A percentile compares a stretch with the other conserved stretches of the same genome.
Conservation (phyloP, 64 coral and sea anemone genomes). For the Catalaphyllia jardinei region DNA sequence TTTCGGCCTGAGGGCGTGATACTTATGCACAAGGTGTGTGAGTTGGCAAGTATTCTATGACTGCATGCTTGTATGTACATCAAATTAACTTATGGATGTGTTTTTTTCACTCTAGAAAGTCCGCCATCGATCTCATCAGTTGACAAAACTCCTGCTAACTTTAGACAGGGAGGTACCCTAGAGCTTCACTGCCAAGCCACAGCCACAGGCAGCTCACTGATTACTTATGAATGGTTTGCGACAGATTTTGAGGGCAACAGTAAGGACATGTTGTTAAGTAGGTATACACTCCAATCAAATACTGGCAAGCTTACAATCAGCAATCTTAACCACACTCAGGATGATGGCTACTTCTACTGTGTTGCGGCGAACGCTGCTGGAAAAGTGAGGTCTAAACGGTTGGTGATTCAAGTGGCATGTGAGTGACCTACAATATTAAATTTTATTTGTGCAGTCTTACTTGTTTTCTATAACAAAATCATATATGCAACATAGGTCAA, state of each 20-base stretch:
- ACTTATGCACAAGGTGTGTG: too few relatives aligned
- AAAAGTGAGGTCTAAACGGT: constrained; percentile 48
- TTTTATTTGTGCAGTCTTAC: neutral
- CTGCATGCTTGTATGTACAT: neutral
- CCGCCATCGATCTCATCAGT: constrained; percentile 66
- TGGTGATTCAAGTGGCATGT: constrained; percentile 68
- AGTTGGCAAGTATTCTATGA: too few relatives aligned
- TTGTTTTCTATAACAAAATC: too few relatives aligned
- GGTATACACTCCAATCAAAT: constrained; percentile 53
- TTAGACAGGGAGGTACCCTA: constrained; percentile 50
- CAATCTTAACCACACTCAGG: constrained; percentile 43
- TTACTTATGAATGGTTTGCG: constrained; percentile 60
- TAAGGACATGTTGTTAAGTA: constrained; percentile 58
- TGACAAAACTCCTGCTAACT: constrained; percentile 14
- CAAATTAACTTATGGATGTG: neutral
- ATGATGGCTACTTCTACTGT: constrained; percentile 89
- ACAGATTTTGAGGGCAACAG: constrained; percentile 50
- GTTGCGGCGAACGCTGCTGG: constrained; percentile 76
- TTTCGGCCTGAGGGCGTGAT: too few relatives aligned
- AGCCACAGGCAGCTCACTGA: constrained; percentile 43
- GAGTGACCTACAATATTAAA: neutral
- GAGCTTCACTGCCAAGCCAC: constrained; percentile 63
- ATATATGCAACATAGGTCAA: too few relatives aligned
- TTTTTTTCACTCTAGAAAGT: constrained; percentile 21
- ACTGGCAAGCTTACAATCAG: constrained; percentile 71